Base-by-base conservation (phyloP, 2,888 invertebrate genomes). In the Linnaemya vulpina region DNA sequence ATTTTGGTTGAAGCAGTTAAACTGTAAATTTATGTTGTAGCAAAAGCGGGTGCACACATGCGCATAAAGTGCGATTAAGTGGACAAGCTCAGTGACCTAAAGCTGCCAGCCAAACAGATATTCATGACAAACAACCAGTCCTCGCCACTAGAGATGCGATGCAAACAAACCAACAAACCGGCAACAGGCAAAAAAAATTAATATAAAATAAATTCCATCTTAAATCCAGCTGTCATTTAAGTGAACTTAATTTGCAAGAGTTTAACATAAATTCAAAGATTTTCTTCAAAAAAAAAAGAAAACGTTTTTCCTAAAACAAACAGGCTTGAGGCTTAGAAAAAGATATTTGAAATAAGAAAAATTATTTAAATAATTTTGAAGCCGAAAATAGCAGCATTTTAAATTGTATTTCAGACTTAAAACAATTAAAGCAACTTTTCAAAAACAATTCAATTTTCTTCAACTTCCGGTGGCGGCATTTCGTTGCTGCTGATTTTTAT, bases 21-120 rank as follows among this genome's bases (percentile, higher is more conserved):
- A 87, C 87, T 87, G 83, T 83, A 87, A 87, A 88, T 88, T 88
- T 88, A 88, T 88, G 87, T 86, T 84, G 70, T 58, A 73, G 80
- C 79, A 82, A 73, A 74, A 88, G 88, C 89, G 88, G 87, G 89
- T 88, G 88, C 85, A 86, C 90, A 88, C 88, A 87, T 90, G 89
- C 90, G 88, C 90, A 91, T 91, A 91, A 91, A 90, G 89, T 91
- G 89, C 90, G 91, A 91, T 91, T 91, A 91, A 90, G 88, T 88
- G 87, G 89, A 91, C 91, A 89, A 89, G 77, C 83, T 79, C 86
- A 86, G 78, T 87, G 87, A 87, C 88, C 88, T 86, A 87, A 87
- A 88, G 88, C 87, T 87, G 84, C 86, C 78, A 85, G 85, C 82
- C 60, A 82, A 75, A 74, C 68, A 70, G 73, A 55, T 43, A 70